Base-by-base conservation (phyloP, 2,113 vertebrate species). In the Percina caprodes region DNA sequence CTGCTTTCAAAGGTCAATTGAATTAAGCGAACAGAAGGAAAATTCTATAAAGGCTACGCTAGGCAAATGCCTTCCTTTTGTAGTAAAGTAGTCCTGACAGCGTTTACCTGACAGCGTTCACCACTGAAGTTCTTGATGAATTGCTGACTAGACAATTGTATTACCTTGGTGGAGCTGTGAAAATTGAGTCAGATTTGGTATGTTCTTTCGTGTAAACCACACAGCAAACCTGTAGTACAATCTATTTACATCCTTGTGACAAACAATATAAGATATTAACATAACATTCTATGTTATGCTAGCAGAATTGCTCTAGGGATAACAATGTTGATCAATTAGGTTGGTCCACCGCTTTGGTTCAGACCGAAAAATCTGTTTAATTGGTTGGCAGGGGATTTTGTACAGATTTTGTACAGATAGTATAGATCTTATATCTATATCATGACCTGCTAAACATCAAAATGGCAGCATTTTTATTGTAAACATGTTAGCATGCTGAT, bases 111-210 rank as follows among this genome's bases (percentile, higher is more conserved):
- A 66, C 63, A 26, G 26, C 39, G 5, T 33, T 33, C 39, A 52
- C 48, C 75, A 76, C 45, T 62, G 49, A 74, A 79, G 35, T 71
- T 2, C 61, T 67, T 23, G 33, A 11, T 86, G 39, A 75, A 56
- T 23, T 52, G 59, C 55, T 68, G 55, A 42, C 3, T 3, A 39
- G 46, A 62, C 23, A 42, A 24, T 73, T 67, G 14, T 55, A 30
- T 61, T 62, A 54, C 67, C n/a, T 60, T 67, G 7, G 55, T 46
- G 35, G 19, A 71, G 24, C 56, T 63, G 51, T 72, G n/a, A 66
- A 66, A 58, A 39, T 55, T 60, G n/a, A 52, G 30, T 71, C 35
- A 7, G 33, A 56, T 42, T 54, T 52, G 54, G 18, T 74, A 62
- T n/a, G 16, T 23, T 46, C 18, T 2, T 72, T 66, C 46, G 7